A percentile compares a stretch with the other conserved stretches of the same genome.
phyloP scores from a whole-genome alignment of 2,888 invertebrate species.

The Sclerodermus sp. region DNA sequence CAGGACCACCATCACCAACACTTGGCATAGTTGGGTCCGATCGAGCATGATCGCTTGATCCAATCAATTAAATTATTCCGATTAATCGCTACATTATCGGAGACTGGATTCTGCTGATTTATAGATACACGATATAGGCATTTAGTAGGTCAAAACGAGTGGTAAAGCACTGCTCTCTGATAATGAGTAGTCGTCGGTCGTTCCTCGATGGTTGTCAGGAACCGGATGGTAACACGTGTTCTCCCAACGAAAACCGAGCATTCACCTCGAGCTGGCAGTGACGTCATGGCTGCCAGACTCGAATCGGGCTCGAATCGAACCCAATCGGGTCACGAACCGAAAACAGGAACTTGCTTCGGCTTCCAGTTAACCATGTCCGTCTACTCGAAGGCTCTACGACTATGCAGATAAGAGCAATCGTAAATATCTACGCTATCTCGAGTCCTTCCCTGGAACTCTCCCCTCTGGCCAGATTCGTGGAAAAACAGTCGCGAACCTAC shows the following conservation, averaged over 20 bases:
- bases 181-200: not conserved
- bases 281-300: too few species aligned
- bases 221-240: not conserved
- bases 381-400: not conserved
- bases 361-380: not conserved
- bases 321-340: slow-evolving; percentile 11
- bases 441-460: too few species aligned
- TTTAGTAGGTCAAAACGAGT: too few species aligned
- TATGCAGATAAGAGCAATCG: too few species aligned
- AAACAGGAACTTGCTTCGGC: slow-evolving; percentile 13
- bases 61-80: not conserved
- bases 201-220: not conserved
- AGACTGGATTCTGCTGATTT: too few species aligned
- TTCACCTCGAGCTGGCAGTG: not conserved
- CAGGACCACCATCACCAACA: not conserved
- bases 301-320: not conserved
- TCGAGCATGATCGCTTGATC: not conserved
- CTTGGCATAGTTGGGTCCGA: not conserved
- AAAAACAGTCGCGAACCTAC: too few species aligned
- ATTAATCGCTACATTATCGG: not conserved
- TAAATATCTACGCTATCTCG: too few species aligned
- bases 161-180: too few species aligned
- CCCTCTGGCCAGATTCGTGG: too few species aligned
- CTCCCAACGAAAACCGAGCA: not conserved
- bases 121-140: too few species aligned